Conservation (phyloP, 2,113 vertebrate species). For the Platichthys flesus region DNA sequence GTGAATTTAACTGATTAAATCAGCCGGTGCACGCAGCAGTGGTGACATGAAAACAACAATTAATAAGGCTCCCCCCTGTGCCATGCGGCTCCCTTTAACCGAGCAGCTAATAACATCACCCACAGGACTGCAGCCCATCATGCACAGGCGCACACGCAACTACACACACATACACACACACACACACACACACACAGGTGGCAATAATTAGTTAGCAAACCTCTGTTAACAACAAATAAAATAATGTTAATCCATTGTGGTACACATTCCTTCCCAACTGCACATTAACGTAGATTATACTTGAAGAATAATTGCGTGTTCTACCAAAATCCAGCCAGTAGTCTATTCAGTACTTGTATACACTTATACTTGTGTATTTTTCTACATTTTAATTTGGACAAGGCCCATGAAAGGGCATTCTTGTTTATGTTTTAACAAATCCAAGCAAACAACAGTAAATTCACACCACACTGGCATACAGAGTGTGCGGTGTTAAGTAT, state of each 20-base stretch:
- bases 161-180: constrained; percentile 43
- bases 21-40: constrained; percentile 83
- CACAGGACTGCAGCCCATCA: constrained; percentile 75
- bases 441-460: neutral
- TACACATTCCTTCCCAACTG: constrained; percentile 19
- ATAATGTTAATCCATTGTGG: constrained; percentile 40
- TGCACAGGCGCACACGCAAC: constrained; percentile 1
- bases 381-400: neutral
- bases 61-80: constrained; percentile 85
- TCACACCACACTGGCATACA: neutral
- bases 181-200: constrained; percentile 54
- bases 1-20: constrained; percentile 92
- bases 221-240: constrained; percentile 51
- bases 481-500: constrained; percentile 6
- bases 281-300: constrained; percentile 43
- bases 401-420: neutral
- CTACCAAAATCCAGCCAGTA: neutral
- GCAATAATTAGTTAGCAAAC: constrained; percentile 58
- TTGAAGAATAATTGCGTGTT: constrained; percentile 40
- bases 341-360: too few species aligned
- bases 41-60: constrained; percentile 90
- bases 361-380: neutral
- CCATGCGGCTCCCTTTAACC: constrained; percentile 84
- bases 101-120: constrained; percentile 89
- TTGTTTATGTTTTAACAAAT: neutral